Percentiles rank a stretch among this genome's conserved stretches.
These are phyloP conservation scores for Tokudaia muenninki DNA, from an alignment of 2,797 vertebrate genomes.

Conservation along the genomic window DNA sequence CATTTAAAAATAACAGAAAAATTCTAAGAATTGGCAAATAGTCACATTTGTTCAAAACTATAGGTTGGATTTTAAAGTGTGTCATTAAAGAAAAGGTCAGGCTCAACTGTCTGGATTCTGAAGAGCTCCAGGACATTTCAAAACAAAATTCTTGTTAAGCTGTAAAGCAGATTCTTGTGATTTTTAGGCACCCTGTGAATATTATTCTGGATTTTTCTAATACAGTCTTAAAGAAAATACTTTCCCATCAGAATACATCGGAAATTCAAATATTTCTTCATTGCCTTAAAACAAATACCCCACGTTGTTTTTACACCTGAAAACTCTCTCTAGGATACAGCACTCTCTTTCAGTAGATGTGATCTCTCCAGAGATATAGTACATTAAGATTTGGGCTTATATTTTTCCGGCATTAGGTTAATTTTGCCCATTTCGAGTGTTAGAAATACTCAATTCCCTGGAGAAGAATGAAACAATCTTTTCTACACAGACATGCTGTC, in stretches of 20 bases:
- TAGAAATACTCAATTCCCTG: constrained; percentile 22
- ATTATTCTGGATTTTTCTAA: constrained; percentile 16
- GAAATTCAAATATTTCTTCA: constrained; percentile 59
- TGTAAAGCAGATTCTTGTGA: constrained; percentile 1
- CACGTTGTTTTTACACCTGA: constrained; percentile 8
- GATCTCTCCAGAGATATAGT: constrained; percentile 49
- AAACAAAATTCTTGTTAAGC: constrained; percentile 33
- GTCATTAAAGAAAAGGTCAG: constrained; percentile 38
- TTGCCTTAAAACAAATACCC: constrained; percentile 25
- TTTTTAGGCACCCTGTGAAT: constrained; percentile 42
- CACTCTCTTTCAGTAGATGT: constrained; percentile 52
- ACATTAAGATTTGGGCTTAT: constrained; percentile 32
- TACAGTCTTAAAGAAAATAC: constrained; percentile 6
- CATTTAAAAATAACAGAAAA: constrained; percentile 48
- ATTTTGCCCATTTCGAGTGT: constrained; percentile 10
- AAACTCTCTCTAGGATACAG: constrained; percentile 25
- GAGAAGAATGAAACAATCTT: constrained; percentile 17
- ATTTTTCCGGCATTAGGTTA: constrained; percentile 52
- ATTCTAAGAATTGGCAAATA: not conserved
- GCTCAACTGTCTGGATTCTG: not conserved
- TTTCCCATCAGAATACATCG: constrained; percentile 44
- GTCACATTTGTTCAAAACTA: constrained; percentile 39
- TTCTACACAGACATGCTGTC: constrained; percentile 27
- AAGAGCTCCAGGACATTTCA: constrained; percentile 36
- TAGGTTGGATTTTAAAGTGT: constrained; percentile 27